phyloP scores from a whole-genome alignment of 2,888 invertebrate species.

The Parnassius apollo region DNA sequence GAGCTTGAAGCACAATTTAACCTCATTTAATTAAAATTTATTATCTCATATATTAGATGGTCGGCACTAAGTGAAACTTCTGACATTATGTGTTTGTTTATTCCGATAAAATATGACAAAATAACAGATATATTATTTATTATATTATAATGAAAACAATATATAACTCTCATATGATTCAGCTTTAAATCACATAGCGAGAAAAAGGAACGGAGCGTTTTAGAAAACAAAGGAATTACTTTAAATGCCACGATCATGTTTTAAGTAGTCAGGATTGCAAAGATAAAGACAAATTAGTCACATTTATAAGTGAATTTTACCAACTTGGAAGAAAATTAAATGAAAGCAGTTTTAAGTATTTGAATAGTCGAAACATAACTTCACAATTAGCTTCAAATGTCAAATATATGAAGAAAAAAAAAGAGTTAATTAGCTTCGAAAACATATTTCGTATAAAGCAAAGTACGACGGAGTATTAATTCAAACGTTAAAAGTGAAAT shows the following conservation, averaged over 20 bases:
- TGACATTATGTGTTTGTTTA: neutral
- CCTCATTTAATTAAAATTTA: constrained; percentile 25
- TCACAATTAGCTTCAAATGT: too few species aligned
- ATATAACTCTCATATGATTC: constrained; percentile 1
- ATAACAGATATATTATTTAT: neutral
- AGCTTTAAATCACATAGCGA: constrained; percentile 18
- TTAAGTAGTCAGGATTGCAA: constrained; percentile 9
- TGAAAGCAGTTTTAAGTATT: too few species aligned
- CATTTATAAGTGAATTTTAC: too few species aligned
- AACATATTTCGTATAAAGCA: too few species aligned
- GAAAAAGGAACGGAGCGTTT: constrained; percentile 26
- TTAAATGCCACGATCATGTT: constrained; percentile 21
- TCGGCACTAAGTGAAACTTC: constrained; percentile 4
- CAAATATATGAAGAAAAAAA: too few species aligned
- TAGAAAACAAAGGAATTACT: constrained; percentile 21
- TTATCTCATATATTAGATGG: constrained; percentile 12
- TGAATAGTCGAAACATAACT: too few species aligned
- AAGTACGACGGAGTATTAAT: too few species aligned
- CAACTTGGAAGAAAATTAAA: too few species aligned
- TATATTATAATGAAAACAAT: neutral
- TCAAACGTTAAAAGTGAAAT: too few species aligned
- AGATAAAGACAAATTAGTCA: constrained; percentile 14
- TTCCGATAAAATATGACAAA: neutral
- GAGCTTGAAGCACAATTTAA: constrained; percentile 30
- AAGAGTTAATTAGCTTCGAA: too few species aligned